A percentile compares a stretch with the other conserved stretches of the same genome.
Conservation (phyloP, 2,888 invertebrate species). For the Dolichomitus sp. region DNA sequence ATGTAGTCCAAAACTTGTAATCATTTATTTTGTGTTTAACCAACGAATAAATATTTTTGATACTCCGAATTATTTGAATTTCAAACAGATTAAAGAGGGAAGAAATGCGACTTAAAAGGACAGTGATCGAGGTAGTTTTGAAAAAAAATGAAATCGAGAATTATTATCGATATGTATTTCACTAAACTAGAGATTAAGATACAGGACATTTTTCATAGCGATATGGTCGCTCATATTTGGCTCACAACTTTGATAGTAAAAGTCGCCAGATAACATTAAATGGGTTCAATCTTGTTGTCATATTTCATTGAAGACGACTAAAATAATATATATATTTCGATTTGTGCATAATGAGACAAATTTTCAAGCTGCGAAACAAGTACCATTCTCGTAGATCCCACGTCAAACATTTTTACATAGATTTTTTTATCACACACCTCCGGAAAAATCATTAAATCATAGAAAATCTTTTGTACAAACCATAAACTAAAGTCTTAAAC, state of each 20-base stretch:
- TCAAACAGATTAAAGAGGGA: not conserved
- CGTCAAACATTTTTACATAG: not conserved
- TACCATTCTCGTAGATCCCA: not conserved
- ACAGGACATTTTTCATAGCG: slow-evolving; percentile 48
- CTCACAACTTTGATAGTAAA: slow-evolving; percentile 37
- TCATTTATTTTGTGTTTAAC: not conserved
- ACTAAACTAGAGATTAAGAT: slow-evolving; percentile 60
- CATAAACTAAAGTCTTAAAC: not conserved
- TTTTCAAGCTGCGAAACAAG: not conserved
- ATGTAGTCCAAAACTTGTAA: not conserved
- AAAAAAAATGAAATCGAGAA: slow-evolving; percentile 54
- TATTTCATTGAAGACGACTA: not conserved
- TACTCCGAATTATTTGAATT: not conserved
- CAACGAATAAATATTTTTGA: slow-evolving; percentile 31
- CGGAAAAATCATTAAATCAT: too few relatives aligned
- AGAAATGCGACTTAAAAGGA: too few relatives aligned
- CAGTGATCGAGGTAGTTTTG: not conserved
- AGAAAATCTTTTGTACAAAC: too few relatives aligned
- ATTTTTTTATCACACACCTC: not conserved
- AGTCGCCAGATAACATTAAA: slow-evolving; percentile 43
- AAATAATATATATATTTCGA: not conserved
- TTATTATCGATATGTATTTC: slow-evolving; percentile 71
- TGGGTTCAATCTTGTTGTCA: slow-evolving; percentile 7
- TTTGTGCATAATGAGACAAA: not conserved
- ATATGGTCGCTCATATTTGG: not conserved